phyloP scores from a whole-genome alignment of 1,140 invertebrate genomes.

The Lordiphosa stackelbergi region DNA sequence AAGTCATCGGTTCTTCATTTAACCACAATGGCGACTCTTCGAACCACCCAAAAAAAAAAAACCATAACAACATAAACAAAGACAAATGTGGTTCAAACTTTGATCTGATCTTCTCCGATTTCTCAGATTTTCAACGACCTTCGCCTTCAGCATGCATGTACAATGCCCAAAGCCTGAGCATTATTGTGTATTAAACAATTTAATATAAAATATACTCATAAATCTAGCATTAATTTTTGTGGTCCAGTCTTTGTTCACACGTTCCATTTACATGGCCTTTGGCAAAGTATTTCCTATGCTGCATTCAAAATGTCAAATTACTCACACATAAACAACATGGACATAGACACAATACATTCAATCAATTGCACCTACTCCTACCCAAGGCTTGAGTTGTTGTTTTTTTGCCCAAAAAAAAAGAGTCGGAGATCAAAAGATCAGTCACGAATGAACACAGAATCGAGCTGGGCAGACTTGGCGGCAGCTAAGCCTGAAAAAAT shows the following conservation, averaged over 20 bases:
- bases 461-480: slow-evolving; percentile 37
- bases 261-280: slow-evolving; percentile 69
- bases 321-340: slow-evolving; percentile 27
- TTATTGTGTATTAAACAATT: slow-evolving; percentile 33
- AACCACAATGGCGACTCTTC: slow-evolving; percentile 39
- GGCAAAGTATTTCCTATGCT: slow-evolving; percentile 58
- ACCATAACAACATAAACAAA: too few relatives aligned
- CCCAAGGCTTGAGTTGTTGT: slow-evolving; percentile 32
- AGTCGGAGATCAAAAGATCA: slow-evolving; percentile 65
- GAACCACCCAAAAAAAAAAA: too few relatives aligned
- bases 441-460: slow-evolving; percentile 64
- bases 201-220: slow-evolving; percentile 45
- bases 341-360: slow-evolving; percentile 39
- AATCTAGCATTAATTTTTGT: slow-evolving; percentile 26
- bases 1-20: slow-evolving; percentile 30
- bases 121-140: slow-evolving; percentile 36
- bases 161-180: slow-evolving; percentile 49
- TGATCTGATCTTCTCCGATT: slow-evolving; percentile 30
- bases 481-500: slow-evolving; percentile 31
- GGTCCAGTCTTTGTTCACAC: slow-evolving; percentile 61
- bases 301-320: slow-evolving; percentile 66
- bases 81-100: slow-evolving; percentile 50
- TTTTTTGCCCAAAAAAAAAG: slow-evolving; percentile 33
- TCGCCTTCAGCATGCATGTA: slow-evolving; percentile 66
- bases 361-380: slow-evolving; percentile 59